A percentile compares a stretch with the other conserved stretches of the same genome.
These are phyloP conservation scores for Circaetus gallicus DNA, from an alignment of 2,113 vertebrate genomes.

Conservation along the genomic window DNA sequence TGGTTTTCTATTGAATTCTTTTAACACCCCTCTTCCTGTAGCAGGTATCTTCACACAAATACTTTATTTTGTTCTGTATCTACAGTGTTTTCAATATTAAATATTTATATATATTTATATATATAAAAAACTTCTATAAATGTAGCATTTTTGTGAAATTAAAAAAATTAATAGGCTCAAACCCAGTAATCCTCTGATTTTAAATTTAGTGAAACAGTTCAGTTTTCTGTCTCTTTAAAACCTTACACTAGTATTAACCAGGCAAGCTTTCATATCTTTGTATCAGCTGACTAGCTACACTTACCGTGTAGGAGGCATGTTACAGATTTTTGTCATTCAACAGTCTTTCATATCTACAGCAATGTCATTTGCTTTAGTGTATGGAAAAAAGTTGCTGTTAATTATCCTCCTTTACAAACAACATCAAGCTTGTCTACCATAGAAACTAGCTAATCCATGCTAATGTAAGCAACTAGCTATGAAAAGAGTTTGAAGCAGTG, in stretches of 20 bases:
- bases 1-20: neutral
- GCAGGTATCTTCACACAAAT: neutral
- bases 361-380: neutral
- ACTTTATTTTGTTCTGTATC: neutral
- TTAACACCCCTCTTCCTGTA: neutral
- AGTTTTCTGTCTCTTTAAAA: neutral
- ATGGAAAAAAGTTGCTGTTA: neutral
- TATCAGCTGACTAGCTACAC: conserved; percentile 12
- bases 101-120: neutral
- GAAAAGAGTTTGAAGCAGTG: neutral
- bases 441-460: neutral
- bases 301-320: neutral
- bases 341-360: neutral
- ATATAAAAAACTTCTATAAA: neutral
- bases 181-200: neutral
- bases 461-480: neutral
- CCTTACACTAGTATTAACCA: neutral
- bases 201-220: neutral
- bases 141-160: neutral
- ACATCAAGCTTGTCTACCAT: neutral
- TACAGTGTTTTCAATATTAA: neutral
- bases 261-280: neutral
- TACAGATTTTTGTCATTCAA: conserved; percentile 23
- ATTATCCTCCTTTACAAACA: neutral
- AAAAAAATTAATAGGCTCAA: neutral